These are phyloP conservation scores for Diadumene lineata DNA, from an alignment of 92 coral and sea anemone genomes.

Conservation along the genomic window DNA sequence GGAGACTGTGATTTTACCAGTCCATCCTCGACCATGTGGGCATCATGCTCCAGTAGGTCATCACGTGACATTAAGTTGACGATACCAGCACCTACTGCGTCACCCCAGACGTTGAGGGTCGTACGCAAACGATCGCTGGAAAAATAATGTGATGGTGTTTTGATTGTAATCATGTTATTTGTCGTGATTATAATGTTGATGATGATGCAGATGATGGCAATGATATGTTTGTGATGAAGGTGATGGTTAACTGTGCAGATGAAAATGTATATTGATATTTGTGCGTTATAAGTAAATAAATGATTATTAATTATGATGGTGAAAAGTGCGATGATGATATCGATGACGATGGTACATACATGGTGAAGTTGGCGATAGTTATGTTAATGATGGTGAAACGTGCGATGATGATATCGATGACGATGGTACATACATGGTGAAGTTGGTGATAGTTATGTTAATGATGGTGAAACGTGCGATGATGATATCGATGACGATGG, in stretches of 20 bases:
- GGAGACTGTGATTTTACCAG: not conserved
- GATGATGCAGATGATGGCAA: conserved; percentile 6
- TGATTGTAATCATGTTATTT: not conserved
- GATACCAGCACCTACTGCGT: conserved; percentile 65
- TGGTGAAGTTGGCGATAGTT: conserved; percentile 9
- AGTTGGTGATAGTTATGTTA: not conserved
- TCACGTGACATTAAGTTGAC: conserved; percentile 60
- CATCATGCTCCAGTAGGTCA: conserved; percentile 34
- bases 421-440: conserved; percentile 12
- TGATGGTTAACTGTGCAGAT: not conserved
- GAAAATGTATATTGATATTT: too few species aligned
- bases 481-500: not conserved
- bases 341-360: conserved; percentile 5
- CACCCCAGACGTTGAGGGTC: conserved; percentile 68
- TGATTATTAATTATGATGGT: too few species aligned
- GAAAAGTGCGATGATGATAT: not conserved
- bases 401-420: not conserved
- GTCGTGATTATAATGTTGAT: not conserved
- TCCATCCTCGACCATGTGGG: conserved; percentile 18
- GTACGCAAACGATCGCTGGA: conserved; percentile 66
- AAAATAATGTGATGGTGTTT: not conserved
- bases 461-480: conserved; percentile 2
- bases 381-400: not conserved
- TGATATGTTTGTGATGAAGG: too few species aligned
- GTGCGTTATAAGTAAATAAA: too few species aligned